Evolutionary conservation across 2,797 vertebrate genomes (phyloP).

Genomic region (Myotis vivesi): DNA sequence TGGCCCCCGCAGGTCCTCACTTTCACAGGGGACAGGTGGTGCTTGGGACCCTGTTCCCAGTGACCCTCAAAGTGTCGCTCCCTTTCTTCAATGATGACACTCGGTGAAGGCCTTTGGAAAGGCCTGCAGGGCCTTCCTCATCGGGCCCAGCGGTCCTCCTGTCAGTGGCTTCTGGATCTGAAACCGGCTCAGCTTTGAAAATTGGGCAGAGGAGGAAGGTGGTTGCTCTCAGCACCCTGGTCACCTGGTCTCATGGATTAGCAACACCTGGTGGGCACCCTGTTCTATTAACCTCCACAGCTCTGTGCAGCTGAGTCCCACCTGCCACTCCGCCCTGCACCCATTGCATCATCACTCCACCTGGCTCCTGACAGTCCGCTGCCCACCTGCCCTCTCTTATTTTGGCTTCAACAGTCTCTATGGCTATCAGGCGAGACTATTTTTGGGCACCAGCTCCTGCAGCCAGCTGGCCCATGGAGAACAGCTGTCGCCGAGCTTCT

Average conservation of each 20-base stretch:
- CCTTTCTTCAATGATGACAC: not conserved
- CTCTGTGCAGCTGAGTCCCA: not conserved
- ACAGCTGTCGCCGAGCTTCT: not conserved
- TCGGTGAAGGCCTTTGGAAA: not conserved
- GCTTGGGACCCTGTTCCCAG: not conserved
- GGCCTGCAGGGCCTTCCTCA: no score
- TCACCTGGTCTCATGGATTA: not conserved
- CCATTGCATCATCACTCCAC: not conserved
- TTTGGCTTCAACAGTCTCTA: not conserved
- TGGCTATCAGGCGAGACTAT: not conserved
- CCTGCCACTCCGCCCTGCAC: not conserved
- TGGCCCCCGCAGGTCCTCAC: not conserved
- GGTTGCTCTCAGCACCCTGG: not conserved
- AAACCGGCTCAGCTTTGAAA: not conserved
- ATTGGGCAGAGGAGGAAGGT: not conserved
- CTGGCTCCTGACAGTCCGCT: not conserved
- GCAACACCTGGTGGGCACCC: not conserved
- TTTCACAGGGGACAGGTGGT: not conserved
- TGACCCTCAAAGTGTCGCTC: not conserved
- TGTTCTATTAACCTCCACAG: not conserved
- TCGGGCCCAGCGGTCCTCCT: accelerated
- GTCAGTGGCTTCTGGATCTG: not conserved
- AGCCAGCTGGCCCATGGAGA: not conserved
- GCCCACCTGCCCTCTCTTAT: not conserved
- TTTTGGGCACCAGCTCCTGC: not conserved